phyloP scores from a whole-genome alignment of 2,888 invertebrate genomes.

The Ellobium chinense region DNA sequence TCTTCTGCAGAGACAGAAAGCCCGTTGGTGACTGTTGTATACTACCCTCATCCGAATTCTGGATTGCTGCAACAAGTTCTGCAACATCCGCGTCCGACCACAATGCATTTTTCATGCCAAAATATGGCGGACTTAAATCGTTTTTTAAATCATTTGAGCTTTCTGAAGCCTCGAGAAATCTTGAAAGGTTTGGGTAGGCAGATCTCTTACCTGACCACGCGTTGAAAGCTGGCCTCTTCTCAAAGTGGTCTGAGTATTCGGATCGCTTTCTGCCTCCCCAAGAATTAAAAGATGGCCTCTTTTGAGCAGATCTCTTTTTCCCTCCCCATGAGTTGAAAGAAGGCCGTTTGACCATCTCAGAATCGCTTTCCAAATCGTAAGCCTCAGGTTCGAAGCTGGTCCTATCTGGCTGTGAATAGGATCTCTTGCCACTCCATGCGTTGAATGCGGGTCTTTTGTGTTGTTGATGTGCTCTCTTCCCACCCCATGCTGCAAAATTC shows the following conservation, averaged over 20 bases:
- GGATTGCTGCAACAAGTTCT: neutral
- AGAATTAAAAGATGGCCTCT: neutral
- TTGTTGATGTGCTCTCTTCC: neutral
- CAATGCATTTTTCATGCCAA: too few species aligned
- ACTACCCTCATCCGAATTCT: too few species aligned
- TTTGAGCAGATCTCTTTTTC: neutral
- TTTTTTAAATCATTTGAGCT: too few species aligned
- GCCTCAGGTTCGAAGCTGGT: neutral
- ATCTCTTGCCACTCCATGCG: constrained; percentile 1
- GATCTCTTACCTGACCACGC: constrained; percentile 4
- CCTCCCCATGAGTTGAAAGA: neutral
- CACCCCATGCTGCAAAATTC: neutral
- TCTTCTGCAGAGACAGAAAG: neutral
- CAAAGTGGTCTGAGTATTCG: neutral
- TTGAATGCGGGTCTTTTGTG: neutral
- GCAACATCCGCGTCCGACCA: neutral
- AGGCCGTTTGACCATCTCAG: neutral
- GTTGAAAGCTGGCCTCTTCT: constrained; percentile 3
- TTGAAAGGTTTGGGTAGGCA: too few species aligned
- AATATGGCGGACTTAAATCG: too few species aligned
- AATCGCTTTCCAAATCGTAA: neutral
- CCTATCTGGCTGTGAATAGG: neutral
- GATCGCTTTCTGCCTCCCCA: constrained; percentile 9
- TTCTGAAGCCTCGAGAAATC: too few species aligned
- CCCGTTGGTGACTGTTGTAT: too few species aligned